Evolutionary conservation across 1,140 invertebrate species (phyloP), one percentile per base, ranked within the genome.

Genomic region (Homarus americanus): DNA sequence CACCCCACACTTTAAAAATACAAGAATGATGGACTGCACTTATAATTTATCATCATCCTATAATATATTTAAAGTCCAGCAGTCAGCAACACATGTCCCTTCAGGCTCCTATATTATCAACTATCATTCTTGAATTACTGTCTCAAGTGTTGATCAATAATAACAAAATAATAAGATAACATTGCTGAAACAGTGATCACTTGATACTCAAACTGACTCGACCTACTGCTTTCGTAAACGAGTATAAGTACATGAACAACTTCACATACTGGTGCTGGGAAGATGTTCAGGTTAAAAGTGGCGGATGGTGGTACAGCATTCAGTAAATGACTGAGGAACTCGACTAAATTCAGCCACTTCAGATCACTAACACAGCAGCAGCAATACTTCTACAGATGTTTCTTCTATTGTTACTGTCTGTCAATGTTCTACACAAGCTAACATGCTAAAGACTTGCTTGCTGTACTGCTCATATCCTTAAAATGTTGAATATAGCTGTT

Each of bases 1-100:
- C n/a, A 66, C 28, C 63, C 24, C 63, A 66, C 24, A 66, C 63
- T 66, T 66, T 66, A 66, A 66, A 66, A 66, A 66, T 66, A 66
- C 63, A 66, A 66, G 63, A 28, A 66, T 66, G 63, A 63, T 24
- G 2, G 20, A n/a, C 24, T 66, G 28, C 24, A 66, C 63, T 28
- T 32, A 5, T 66, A 9, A 3, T 66, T n/a, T n/a, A n/a, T n/a
- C n/a, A n/a, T 66, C 63, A n/a, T 66, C 10, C 63, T 66, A 66
- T 2, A 28, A 32, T 66, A 5, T 20, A 66, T 20, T 66, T 63
- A 24, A 24, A 66, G 24, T 66, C n/a, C 53, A 58, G 53, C 2
- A 17, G 20, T 28, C 63, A 66, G 63, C 28, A 28, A 66, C 28
- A 66, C 63, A 66, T n/a, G 63, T n/a, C 28, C 63, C 63, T 66